Percentiles rank a stretch among this genome's conserved stretches.
phyloP scores from a whole-genome alignment of 2,888 invertebrate genomes.

The Megaustenia siamemsis region DNA sequence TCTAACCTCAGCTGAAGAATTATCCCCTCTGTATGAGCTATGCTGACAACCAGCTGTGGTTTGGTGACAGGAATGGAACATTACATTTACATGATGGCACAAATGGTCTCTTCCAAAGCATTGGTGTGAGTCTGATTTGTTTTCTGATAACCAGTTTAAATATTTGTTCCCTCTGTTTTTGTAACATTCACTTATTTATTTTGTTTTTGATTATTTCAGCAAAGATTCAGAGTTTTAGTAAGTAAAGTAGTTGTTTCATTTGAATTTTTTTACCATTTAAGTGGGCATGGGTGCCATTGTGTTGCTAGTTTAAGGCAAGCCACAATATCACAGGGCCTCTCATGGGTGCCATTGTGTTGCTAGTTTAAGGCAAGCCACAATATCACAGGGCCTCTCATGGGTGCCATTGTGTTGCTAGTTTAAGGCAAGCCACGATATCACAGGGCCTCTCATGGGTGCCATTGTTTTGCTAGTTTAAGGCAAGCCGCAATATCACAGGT shows the following conservation, averaged over 20 bases:
- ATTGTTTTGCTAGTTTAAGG: too few relatives aligned
- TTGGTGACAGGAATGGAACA: conserved; percentile 73
- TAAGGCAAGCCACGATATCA: too few relatives aligned
- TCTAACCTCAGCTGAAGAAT: conserved; percentile 61
- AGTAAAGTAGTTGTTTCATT: background rate
- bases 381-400: too few relatives aligned
- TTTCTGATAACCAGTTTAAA: background rate
- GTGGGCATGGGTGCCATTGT: too few relatives aligned
- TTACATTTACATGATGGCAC: conserved; percentile 72
- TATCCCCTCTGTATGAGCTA: conserved; percentile 74
- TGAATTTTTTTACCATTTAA: background rate
- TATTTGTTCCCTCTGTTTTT: background rate
- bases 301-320: too few relatives aligned
- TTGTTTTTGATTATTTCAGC: background rate
- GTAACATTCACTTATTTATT: background rate
- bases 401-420: too few relatives aligned
- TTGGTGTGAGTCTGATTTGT: conserved; percentile 62
- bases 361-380: too few relatives aligned
- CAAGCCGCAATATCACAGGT: too few relatives aligned
- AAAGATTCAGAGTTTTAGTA: background rate
- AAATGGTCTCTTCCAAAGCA: conserved; percentile 70
- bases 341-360: too few relatives aligned
- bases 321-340: too few relatives aligned
- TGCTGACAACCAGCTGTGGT: conserved; percentile 75
- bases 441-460: too few relatives aligned